Percentiles rank a stretch among this genome's conserved stretches.
Evolutionary conservation across 2,113 vertebrate species (phyloP).

Genomic region (Empidonax alnorum): DNA sequence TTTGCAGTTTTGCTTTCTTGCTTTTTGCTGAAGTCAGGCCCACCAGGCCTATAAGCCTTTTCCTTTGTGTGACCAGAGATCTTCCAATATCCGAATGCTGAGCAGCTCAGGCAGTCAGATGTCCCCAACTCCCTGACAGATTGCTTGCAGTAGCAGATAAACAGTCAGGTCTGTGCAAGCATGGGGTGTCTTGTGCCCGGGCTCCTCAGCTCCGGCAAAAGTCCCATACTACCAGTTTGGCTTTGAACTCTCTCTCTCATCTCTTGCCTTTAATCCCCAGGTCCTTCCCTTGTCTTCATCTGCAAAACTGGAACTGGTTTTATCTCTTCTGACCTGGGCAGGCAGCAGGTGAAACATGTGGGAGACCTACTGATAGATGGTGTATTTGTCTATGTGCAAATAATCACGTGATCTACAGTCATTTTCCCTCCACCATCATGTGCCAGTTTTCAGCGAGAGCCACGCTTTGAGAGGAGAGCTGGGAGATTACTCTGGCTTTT

Average conservation of each 20-base stretch:
- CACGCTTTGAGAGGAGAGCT: background rate
- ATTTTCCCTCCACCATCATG: fast-evolving
- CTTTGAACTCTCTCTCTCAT: background rate
- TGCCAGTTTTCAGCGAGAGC: background rate
- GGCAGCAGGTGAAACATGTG: background rate
- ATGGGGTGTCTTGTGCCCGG: background rate
- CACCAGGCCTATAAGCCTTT: background rate
- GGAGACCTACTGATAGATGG: background rate
- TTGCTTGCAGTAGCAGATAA: background rate
- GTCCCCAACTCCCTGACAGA: background rate
- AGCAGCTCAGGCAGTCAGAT: background rate
- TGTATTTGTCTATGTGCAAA: background rate
- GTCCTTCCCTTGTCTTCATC: background rate
- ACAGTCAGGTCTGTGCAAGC: background rate
- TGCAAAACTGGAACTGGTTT: background rate
- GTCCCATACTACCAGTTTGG: background rate
- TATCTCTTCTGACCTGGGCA: background rate
- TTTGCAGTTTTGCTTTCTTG: background rate
- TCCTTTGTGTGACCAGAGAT: background rate
- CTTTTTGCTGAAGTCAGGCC: background rate
- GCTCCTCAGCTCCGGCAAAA: background rate
- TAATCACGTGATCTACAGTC: background rate
- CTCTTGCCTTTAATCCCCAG: background rate
- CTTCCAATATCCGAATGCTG: background rate
- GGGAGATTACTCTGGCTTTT: background rate